Base-by-base conservation (phyloP, 2,797 vertebrate genomes). In the Anolis apletophallus region DNA sequence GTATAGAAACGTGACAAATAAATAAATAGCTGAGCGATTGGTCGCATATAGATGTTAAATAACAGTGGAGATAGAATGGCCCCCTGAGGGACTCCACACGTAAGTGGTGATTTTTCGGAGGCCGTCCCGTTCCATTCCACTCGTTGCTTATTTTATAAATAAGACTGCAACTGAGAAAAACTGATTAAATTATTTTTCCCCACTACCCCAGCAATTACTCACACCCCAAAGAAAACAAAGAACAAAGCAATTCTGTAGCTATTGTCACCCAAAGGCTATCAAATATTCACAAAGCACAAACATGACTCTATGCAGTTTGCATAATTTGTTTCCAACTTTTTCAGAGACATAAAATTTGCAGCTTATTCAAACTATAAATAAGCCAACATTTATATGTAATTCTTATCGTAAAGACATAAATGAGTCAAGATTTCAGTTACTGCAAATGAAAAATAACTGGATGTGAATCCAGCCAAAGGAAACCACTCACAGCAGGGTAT, bases 391-490 rank as follows among this genome's bases (percentile, higher is more conserved):
- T 64, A 23, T 64, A 64, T 64, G 61, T 64, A 26, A 79, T 79
- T 10, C 32, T 79, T 59, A 79, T 34, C 6, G 36, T 21, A 72
- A 29, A 64, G 3, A 64, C 3, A 64, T 12, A 29, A 64, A 11
- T 64, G 26, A 13, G 16, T 34, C 19, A 21, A 21, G 16, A 3
- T 40, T 79, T 61, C 36, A 40, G 71, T 40, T 46, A 71, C 14
- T n/a, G 10, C 64, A 81, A 69, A 81, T 71, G 61, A 11, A 86
- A 86, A 86, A 81, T 71, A 86, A 40, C n/a, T 7, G n/a, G n/a
- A 26, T 36, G 40, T 46, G 17, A 21, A 10, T 74, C 16, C 55
- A 50, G 71, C 57, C 19, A 14, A 32, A 74, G 57, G 78, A 81
- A 86, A 81, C 40, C 1, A 29, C 13, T 61, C 76, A 80, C 77